Percentiles rank a stretch among this genome's conserved stretches.
Evolutionary conservation across 2,113 vertebrate genomes (phyloP).

Genomic region (Tringa solitaria): DNA sequence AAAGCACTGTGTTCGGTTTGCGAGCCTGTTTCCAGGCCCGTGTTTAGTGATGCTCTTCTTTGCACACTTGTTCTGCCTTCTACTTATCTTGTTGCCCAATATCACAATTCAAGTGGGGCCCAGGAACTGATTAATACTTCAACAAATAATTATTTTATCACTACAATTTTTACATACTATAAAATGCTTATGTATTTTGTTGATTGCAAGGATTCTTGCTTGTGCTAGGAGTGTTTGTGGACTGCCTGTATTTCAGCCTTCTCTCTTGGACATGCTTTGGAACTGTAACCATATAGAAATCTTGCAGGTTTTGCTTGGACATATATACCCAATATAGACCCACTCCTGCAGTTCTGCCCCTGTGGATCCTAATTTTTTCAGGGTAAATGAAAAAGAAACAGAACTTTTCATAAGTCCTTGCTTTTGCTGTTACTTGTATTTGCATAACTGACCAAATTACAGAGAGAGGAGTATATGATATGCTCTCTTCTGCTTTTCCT

Average conservation of each 20-base stretch:
- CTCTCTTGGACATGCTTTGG: not conserved
- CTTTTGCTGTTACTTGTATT: not conserved
- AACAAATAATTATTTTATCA: not conserved
- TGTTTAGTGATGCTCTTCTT: not conserved
- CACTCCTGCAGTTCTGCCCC: not conserved
- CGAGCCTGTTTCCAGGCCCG: not conserved
- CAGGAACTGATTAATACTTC: not conserved
- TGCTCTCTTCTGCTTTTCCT: not conserved
- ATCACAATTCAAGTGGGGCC: not conserved
- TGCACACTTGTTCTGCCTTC: not conserved
- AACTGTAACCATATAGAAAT: not conserved
- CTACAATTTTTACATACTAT: not conserved
- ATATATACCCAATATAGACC: not conserved
- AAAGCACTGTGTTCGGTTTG: not conserved
- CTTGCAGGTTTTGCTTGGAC: not conserved
- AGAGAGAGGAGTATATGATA: not conserved
- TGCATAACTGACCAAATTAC: not conserved
- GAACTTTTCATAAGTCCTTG: not conserved
- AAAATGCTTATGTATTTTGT: not conserved
- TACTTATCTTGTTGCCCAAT: not conserved
- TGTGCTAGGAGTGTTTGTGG: not conserved
- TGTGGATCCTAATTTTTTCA: not conserved
- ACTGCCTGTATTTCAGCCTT: not conserved
- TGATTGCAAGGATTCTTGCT: not conserved
- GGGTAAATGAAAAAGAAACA: not conserved